Evolutionary conservation across 1,140 invertebrate species (phyloP).

Genomic region (Papilio aristodemus): DNA sequence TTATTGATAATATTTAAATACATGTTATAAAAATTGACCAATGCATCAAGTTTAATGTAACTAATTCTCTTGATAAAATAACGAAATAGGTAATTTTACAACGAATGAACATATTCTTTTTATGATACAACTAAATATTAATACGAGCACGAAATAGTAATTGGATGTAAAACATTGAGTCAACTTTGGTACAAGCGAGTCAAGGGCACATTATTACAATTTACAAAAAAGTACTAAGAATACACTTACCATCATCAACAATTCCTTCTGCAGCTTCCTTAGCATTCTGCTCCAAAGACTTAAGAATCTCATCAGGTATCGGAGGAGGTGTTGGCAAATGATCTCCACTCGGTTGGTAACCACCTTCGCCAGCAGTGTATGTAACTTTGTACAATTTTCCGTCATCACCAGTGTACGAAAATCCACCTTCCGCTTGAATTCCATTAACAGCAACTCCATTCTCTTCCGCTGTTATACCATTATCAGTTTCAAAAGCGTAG

Average conservation of each 20-base stretch:
- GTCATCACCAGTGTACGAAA: constrained; percentile 57
- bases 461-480: constrained; percentile 83
- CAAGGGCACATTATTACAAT: too few species aligned
- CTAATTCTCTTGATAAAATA: too few species aligned
- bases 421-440: constrained; percentile 53
- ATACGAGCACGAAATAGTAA: too few species aligned
- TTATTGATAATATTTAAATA: too few species aligned
- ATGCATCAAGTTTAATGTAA: too few species aligned
- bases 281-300: constrained; percentile 78
- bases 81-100: too few species aligned
- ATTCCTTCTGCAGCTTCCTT: constrained; percentile 62
- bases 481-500: constrained; percentile 83
- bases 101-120: too few species aligned
- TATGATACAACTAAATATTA: too few species aligned
- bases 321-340: constrained; percentile 86
- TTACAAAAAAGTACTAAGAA: neutral
- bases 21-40: too few species aligned
- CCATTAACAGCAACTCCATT: constrained; percentile 54
- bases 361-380: constrained; percentile 84
- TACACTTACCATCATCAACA: constrained; percentile 64
- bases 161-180: constrained; percentile 10
- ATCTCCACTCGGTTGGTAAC: constrained; percentile 81
- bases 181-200: too few species aligned
- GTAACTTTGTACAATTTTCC: constrained; percentile 70
- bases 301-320: constrained; percentile 85